phyloP scores from a whole-genome alignment of 2,888 invertebrate species.

The Drosophila neotestacea region DNA sequence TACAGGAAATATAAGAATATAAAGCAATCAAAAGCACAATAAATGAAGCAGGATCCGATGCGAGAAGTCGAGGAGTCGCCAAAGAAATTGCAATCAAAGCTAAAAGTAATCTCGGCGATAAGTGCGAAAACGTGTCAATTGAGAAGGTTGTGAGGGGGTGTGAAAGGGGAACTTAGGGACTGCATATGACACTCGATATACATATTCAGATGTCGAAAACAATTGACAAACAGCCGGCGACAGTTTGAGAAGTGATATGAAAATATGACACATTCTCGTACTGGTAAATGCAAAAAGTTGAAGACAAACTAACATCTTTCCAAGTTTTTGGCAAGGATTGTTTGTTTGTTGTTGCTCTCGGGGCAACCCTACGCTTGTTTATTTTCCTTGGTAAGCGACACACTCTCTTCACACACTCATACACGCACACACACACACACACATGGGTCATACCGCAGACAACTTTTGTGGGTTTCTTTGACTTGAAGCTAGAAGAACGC shows the following conservation, averaged over 20 bases:
- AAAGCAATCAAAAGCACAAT: constrained; percentile 78
- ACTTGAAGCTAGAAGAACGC: constrained; percentile 41
- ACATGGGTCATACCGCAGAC: constrained; percentile 14
- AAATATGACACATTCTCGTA: constrained; percentile 42
- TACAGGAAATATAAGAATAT: constrained; percentile 49
- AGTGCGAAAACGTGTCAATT: constrained; percentile 79
- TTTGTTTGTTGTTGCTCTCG: constrained; percentile 21
- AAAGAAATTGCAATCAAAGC: constrained; percentile 74
- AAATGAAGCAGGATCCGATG: constrained; percentile 46
- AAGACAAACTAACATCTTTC: constrained; percentile 29
- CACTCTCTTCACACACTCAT: background rate
- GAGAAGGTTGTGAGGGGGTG: constrained; percentile 27
- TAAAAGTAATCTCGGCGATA: constrained; percentile 79
- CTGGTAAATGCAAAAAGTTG: constrained; percentile 44
- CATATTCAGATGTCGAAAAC: constrained; percentile 52
- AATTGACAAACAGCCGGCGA: constrained; percentile 65
- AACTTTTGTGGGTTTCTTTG: constrained; percentile 27
- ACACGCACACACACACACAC: constrained; percentile 1
- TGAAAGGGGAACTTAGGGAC: background rate
- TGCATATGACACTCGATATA: constrained; percentile 53
- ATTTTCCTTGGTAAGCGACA: constrained; percentile 35
- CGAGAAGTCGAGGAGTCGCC: constrained; percentile 26
- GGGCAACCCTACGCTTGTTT: constrained; percentile 23
- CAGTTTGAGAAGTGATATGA: constrained; percentile 51
- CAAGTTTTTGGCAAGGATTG: constrained; percentile 12